Percentiles rank a stretch among this genome's conserved stretches.
These are phyloP conservation scores for Chalcosyrphus nemorum DNA, from an alignment of 2,888 invertebrate genomes.

Conservation along the genomic window DNA sequence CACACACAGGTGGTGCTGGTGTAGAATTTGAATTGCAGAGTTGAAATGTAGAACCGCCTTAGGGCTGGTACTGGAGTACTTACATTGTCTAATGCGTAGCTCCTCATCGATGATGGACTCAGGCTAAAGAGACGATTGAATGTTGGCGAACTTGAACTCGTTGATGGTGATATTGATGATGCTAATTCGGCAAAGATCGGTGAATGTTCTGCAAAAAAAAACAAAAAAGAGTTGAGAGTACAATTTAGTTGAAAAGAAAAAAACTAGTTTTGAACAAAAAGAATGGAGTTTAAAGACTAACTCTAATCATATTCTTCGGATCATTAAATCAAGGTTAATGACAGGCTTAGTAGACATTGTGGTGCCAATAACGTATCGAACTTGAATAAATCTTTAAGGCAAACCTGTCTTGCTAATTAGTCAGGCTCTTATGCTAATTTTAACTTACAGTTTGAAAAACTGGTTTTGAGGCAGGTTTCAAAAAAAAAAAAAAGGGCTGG, in stretches of 20 bases:
- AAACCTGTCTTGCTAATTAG: neutral
- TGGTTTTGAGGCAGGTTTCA: neutral
- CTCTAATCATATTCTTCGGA: neutral
- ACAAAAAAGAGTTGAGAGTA: neutral
- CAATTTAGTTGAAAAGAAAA: neutral
- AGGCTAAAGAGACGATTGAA: conserved; percentile 79
- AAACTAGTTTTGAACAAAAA: neutral
- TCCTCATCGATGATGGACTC: conserved; percentile 79
- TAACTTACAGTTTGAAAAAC: neutral
- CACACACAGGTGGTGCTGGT: neutral
- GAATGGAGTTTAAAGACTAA: neutral
- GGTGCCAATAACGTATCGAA: conserved; percentile 1
- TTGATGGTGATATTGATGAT: conserved; percentile 78
- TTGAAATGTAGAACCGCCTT: conserved; percentile 58
- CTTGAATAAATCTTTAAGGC: neutral
- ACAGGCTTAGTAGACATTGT: neutral
- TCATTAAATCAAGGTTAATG: neutral
- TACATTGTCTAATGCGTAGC: conserved; percentile 78
- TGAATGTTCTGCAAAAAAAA: conserved; percentile 76
- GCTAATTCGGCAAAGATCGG: conserved; percentile 79
- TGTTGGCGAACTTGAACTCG: conserved; percentile 79
- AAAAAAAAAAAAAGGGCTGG: neutral
- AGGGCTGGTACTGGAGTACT: conserved; percentile 75
- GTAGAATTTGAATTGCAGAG: conserved; percentile 69
- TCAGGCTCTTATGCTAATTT: neutral